Evolutionary conservation across 1,140 invertebrate species (phyloP), one percentile per base, ranked within the genome.

Genomic region (Drosophila sechellia): DNA sequence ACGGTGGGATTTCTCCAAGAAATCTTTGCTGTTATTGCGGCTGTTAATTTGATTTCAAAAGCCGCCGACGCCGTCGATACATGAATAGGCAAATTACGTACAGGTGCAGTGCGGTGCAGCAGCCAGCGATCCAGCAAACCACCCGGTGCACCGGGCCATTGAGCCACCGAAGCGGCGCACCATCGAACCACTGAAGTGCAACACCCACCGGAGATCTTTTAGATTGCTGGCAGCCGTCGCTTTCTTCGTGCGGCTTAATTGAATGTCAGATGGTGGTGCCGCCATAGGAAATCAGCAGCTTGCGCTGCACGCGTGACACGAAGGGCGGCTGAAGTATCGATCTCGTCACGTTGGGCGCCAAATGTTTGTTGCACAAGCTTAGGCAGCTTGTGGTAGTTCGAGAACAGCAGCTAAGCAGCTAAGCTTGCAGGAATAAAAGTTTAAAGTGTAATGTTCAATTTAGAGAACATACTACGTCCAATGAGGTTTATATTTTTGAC

Each of bases 41-140:
- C 68, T 79, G 79, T 76, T 84, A 84, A 84, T 84, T 85, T 83
- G 79, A 83, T 83, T 74, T 85, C 81, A 85, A 85, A 85, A 77
- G 72, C 63, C 66, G 49, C 35, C 54, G 42, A 17, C 20, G 73
- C 73, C 27, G 55, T 68, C 48, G 75, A 60, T 75, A 54, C 81
- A 63, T 85, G 81, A 86, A 81, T 86, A 86, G 81, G 81, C 77
- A 85, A 81, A 85, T 85, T 81, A 77, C 61, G 69, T 70, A 85
- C 81, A 85, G 81, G 81, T 56, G 59, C 59, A 59, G 31, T 45
- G 31, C 20, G 15, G 31, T 43, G 52, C 54, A 50, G 60, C 56
- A 70, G 70, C 11, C 8, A 13, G 15, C 56, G 22, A 46, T 59
- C 34, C 65, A 56, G 15, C 17, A 39, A 65, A 37, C 63, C 57